Conservation (phyloP, 2,888 invertebrate species). For the Drosophila ochracea region DNA sequence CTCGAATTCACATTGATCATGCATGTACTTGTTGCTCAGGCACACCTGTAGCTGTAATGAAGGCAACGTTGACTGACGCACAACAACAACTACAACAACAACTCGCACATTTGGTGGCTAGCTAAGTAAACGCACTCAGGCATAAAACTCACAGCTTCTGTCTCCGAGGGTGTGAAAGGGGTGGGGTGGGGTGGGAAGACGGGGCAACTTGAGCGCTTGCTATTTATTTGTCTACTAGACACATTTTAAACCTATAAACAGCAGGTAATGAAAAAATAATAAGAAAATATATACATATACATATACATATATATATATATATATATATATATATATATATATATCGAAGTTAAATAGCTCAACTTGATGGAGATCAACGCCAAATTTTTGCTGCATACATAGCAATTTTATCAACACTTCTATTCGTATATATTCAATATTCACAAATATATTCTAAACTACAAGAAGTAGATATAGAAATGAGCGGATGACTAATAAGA, state of each 20-base stretch:
- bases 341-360: not conserved
- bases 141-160: conserved; percentile 49
- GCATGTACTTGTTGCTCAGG: conserved; percentile 49
- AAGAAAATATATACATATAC: no score
- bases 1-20: conserved; percentile 69
- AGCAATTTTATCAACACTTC: not conserved
- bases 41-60: conserved; percentile 63
- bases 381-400: not conserved
- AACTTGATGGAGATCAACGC: not conserved
- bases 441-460: not conserved
- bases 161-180: not conserved
- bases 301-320: not conserved
- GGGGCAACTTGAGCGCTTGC: conserved; percentile 17
- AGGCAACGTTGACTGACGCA: conserved; percentile 45
- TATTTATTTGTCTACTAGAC: conserved; percentile 68
- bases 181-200: not conserved
- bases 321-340: not conserved
- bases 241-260: conserved; percentile 28
- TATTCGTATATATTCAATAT: not conserved
- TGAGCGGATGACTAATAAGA: not conserved
- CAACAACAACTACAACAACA: conserved; percentile 17
- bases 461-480: not conserved
- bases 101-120: conserved; percentile 47
- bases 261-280: no score
- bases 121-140: conserved; percentile 64